Base-by-base conservation (phyloP, 2,888 invertebrate genomes). In the Apeira syringaria region DNA sequence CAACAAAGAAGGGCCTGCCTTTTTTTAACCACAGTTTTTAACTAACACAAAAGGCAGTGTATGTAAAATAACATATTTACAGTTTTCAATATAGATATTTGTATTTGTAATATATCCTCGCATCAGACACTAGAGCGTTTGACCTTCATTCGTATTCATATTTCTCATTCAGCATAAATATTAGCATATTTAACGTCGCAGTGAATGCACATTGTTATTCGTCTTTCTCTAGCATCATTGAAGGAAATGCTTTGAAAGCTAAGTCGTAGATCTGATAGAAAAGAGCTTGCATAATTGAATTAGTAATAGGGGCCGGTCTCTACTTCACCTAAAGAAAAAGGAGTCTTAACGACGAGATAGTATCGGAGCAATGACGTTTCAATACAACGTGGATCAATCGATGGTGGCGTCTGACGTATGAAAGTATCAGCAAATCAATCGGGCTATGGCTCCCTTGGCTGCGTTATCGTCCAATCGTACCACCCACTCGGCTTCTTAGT, bases 361-460 rank as follows among this genome's bases (percentile, higher is more conserved):
- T 83, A 88, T 88, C 89, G 51, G 52, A 51, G 48, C 63, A 67
- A 68, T 83, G 89, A 88, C 88, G 80, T 85, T 89, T 89, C 89
- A 89, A 89, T 89, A 88, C 85, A 71, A 74, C 77, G 67, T 73
- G 76, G 73, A 81, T 78, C 84, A 77, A 71, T 81, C 74, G 63
- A 34, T 50, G 55, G 54, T 55, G 57, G 52, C 52, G 58, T 53
- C 53, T 58, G 72, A 65, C 67, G 60, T 63, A 64, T 58, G 60
- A 57, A 64, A 65, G 64, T 73, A 79, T 76, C 75, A 55, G 59
- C 55, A 64, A 61, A 74, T 79, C 76, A 69, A 71, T 69, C 68
- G 61, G 53, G 51, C 46, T 50, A 53, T 48, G 55, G 53, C 56
- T 55, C 56, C 53, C 51, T 44, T 43, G 40, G 47, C 39, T 46